A percentile compares a stretch with the other conserved stretches of the same genome.
Conservation (phyloP, 2,113 vertebrate genomes). For the Malaclemys terrapin region DNA sequence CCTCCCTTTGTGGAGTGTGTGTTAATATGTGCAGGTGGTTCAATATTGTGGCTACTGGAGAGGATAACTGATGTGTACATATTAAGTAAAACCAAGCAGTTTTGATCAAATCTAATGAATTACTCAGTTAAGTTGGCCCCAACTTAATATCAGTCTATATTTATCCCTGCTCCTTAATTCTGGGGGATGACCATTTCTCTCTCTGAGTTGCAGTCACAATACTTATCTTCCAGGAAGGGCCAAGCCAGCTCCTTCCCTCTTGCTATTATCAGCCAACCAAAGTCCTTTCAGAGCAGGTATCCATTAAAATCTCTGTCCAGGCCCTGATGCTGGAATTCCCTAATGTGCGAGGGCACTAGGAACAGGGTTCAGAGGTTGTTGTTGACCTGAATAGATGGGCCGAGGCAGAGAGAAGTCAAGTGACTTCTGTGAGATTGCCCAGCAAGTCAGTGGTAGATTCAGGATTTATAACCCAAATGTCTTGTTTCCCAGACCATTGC, state of each 20-base stretch:
- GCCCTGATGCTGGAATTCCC: background rate
- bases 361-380: background rate
- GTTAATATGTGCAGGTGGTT: background rate
- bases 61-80: background rate
- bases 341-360: background rate
- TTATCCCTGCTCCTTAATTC: background rate
- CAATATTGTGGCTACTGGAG: background rate
- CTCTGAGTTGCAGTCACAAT: background rate
- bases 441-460: background rate
- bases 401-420: background rate
- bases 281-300: background rate
- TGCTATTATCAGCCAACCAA: background rate
- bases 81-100: background rate
- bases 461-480: background rate
- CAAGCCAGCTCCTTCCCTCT: background rate
- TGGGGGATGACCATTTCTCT: background rate
- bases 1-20: background rate
- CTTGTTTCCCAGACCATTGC: background rate
- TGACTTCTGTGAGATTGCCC: background rate
- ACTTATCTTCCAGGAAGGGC: background rate
- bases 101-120: background rate
- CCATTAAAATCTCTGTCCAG: background rate
- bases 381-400: background rate
- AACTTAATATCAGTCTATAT: background rate
- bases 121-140: background rate